Base-by-base conservation (phyloP, 2,888 invertebrate genomes). In the Heliconius hortense region DNA sequence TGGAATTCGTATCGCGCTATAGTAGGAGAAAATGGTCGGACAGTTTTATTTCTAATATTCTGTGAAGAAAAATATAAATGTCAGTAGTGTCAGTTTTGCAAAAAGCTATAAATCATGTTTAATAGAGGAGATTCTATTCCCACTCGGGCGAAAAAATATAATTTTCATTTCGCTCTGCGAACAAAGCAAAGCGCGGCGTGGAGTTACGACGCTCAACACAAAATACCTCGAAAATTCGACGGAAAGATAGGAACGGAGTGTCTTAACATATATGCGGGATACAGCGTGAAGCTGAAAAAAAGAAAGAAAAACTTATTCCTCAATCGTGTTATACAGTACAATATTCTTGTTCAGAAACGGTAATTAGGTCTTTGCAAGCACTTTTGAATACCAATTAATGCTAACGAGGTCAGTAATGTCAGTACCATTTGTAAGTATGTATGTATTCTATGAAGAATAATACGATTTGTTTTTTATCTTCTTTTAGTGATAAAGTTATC, bases 321-420 rank as follows among this genome's bases (percentile, higher is more conserved):
- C 35, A 15, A n/a, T n/a, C n/a, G 35, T 64, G 13, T 13, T 10
- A 64, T 15, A 64, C n/a, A 7, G 11, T 2, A 24, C 1, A 39
- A 11, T 39, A 31, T 28, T 63, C n/a, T 28, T 63, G 31, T 63
- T 48, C 48, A 48, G 18, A 31, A 63, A 31, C 31, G n/a, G 64
- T 64, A 64, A 64, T 64, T 64, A 64, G 35, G 64, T 39, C 35
- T 64, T 39, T 35, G 35, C 64, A 64, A 64, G 64, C 39, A 64
- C 64, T 64, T 64, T 24, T 64, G 64, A 39, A 64, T 64, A n/a
- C 35, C 13, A 35, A 64, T 64, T 39, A 24, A 35, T 13, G 35
- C 5, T 64, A 64, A 39, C 64, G 35, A 64, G 64, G 64, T 64
- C 39, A 64, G 64, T 39, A 39, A 24, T 39, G 64, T 64, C 39